These are phyloP conservation scores for Phalacrocorax brasilianus DNA, from an alignment of 2,113 vertebrate genomes.

Conservation along the genomic window DNA sequence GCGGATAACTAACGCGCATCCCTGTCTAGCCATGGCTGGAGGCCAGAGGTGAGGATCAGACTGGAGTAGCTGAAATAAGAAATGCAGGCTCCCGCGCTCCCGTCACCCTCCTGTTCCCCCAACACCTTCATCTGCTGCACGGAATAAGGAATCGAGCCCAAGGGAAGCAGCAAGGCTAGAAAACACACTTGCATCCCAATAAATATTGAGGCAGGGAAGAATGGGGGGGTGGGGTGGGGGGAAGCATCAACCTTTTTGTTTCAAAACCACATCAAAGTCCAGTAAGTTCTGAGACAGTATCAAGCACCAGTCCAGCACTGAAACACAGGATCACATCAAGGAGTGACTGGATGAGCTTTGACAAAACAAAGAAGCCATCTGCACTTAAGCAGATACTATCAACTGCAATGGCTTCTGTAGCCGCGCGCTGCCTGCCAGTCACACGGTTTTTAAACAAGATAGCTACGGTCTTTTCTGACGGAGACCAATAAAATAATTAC, in stretches of 20 bases:
- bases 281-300: not conserved
- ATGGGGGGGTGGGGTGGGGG: no score
- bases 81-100: not conserved
- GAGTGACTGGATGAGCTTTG: not conserved
- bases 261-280: not conserved
- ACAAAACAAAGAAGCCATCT: not conserved
- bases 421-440: not conserved
- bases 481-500: not conserved
- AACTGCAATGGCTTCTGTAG: not conserved
- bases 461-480: not conserved
- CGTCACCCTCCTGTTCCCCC: not conserved
- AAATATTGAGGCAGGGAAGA: not conserved
- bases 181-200: not conserved
- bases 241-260: not conserved
- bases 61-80: not conserved
- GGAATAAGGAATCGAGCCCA: not conserved
- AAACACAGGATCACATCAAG: not conserved
- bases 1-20: not conserved
- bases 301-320: not conserved
- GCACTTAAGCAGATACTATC: not conserved
- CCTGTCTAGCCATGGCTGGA: not conserved
- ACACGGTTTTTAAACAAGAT: not conserved
- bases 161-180: not conserved
- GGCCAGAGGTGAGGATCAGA: slow-evolving; percentile 25
- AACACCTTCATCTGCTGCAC: not conserved